A percentile compares a stretch with the other conserved stretches of the same genome.
Conservation (phyloP, 2,113 vertebrate species). For the Phocoena sinus region DNA sequence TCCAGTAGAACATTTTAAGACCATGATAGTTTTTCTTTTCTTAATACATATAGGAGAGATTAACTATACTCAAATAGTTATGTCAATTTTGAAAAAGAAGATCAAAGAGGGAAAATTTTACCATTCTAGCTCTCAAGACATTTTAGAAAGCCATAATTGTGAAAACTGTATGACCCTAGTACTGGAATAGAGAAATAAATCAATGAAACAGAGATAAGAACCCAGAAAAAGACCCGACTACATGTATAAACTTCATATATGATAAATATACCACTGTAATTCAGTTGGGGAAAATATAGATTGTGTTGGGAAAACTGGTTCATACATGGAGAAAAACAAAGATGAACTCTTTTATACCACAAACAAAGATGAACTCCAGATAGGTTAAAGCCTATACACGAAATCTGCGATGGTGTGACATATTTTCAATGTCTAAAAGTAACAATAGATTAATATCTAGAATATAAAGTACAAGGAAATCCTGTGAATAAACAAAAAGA, state of each 20-base stretch:
- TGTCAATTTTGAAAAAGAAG: background rate
- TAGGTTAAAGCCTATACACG: background rate
- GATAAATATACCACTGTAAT: background rate
- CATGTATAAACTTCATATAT: background rate
- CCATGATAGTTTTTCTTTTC: background rate
- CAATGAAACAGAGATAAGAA: background rate
- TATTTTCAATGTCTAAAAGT: background rate
- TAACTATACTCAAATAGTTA: background rate
- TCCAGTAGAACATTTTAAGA: background rate
- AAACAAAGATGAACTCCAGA: too few species aligned
- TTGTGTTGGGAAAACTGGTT: background rate
- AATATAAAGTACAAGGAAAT: background rate
- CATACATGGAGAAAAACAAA: background rate
- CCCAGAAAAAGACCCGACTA: background rate
- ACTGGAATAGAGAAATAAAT: background rate
- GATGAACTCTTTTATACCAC: background rate
- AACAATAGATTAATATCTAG: background rate
- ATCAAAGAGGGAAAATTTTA: background rate
- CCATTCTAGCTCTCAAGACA: background rate
- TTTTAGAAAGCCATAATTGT: background rate
- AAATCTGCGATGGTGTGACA: background rate
- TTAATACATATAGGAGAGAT: background rate
- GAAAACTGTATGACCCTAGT: background rate
- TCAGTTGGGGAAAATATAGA: too few species aligned
- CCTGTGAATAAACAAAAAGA: background rate